Evolutionary conservation across 2,888 invertebrate genomes (phyloP), one percentile per base, ranked within the genome.

Genomic region (Standfussiana lucernea): DNA sequence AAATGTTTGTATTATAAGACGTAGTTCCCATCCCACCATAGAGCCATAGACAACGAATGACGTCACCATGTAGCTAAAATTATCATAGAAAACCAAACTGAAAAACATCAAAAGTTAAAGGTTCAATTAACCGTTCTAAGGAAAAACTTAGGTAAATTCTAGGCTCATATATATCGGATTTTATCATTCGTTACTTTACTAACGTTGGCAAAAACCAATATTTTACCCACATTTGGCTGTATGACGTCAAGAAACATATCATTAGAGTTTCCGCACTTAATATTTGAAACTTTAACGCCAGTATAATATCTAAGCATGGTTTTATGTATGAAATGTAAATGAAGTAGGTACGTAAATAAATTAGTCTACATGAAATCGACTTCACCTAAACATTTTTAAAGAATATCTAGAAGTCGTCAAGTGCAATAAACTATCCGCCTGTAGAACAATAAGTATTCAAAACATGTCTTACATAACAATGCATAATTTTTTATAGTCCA

Each of bases 401-500:
- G 13, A 47, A 50, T 65, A 42, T 59, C 35, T 35, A 72, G 35
- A 64, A 47, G 15, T 72, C 77, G 64, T 40, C 40, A 82, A 86
- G 89, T 87, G 86, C 90, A 90, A 87, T 90, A 89, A 90, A 90
- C 92, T 91, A 76, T 77, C 67, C 80, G 77, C 68, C 72, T 70
- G 71, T 79, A 53, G 72, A 71, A 79, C 71, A 80, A 89, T 93
- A 89, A 83, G 79, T 89, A 93, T 93, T 93, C 93, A 81, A 82
- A 74, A 42, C 88, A 77, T 74, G 90, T 89, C 72, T 73, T 75
- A 80, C 83, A 87, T 82, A 90, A 91, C 90, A 92, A 89, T 89
- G 90, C 89, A 88, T 90, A 70, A 88, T 90, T 91, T 92, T 93
- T 93, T 91, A 90, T 86, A 90, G 88, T 89, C 83, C 80, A 83